Percentiles rank a stretch among this genome's conserved stretches.
These are phyloP conservation scores for Amorpha juglandis DNA, from an alignment of 2,888 invertebrate species.

Conservation along the genomic window DNA sequence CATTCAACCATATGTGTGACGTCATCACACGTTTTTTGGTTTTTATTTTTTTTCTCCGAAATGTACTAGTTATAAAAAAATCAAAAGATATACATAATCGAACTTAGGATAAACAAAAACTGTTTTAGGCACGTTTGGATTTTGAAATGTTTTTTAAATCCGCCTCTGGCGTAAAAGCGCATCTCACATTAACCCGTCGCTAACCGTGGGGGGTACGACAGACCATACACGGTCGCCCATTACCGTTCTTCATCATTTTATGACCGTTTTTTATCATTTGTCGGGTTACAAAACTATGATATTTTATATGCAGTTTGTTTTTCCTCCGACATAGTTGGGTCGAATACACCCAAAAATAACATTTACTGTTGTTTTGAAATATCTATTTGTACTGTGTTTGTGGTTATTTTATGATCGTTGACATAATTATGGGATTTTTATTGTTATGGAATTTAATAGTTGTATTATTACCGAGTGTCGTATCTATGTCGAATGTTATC, in stretches of 20 bases:
- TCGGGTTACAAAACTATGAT: conserved; percentile 45
- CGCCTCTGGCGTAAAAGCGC: conserved; percentile 24
- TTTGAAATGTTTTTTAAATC: no score
- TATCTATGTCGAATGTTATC: not conserved
- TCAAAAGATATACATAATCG: no score
- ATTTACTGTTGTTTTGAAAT: not conserved
- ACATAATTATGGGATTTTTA: conserved; percentile 38
- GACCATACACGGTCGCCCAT: conserved; percentile 46
- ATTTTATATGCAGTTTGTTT: conserved; percentile 32
- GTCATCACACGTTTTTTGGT: no score
- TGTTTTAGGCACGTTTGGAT: no score
- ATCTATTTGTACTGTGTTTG: conserved; percentile 16
- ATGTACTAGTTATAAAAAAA: no score
- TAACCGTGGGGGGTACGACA: conserved; percentile 37
- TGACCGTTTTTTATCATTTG: conserved; percentile 53
- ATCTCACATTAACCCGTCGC: conserved; percentile 36
- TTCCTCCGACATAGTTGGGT: not conserved
- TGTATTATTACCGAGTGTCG: conserved; percentile 12
- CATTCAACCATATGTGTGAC: no score
- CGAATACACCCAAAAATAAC: not conserved
- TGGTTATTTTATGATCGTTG: conserved; percentile 35
- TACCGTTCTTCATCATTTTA: conserved; percentile 63
- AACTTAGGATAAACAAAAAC: no score
- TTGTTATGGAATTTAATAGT: conserved; percentile 32
- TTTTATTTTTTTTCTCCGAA: no score